Conservation (phyloP, 2,888 invertebrate species). For the Trissoscelio sp. region DNA sequence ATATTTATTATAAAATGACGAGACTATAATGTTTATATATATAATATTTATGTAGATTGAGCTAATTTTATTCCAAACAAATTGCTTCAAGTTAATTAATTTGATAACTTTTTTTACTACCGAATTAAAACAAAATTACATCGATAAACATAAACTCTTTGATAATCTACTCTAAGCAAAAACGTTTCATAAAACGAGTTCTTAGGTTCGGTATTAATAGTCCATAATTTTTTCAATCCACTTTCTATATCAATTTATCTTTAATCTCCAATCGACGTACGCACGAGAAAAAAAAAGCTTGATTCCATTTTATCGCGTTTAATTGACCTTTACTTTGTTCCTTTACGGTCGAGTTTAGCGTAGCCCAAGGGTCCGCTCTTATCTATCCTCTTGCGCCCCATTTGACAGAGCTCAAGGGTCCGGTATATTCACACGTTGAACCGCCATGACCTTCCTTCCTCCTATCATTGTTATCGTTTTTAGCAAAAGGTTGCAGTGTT, state of each 20-base stretch:
- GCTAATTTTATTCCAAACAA: no score
- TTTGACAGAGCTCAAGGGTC: conserved; percentile 73
- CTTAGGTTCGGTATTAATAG: neutral
- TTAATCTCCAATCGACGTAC: neutral
- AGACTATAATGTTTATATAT: no score
- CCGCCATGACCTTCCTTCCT: conserved; percentile 20
- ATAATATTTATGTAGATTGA: no score
- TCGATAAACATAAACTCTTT: no score
- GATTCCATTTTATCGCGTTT: conserved; percentile 73
- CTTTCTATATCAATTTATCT: neutral
- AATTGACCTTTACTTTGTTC: conserved; percentile 74
- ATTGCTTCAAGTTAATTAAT: no score
- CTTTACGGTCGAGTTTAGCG: conserved; percentile 64
- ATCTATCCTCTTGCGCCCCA: conserved; percentile 75
- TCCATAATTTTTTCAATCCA: no score
- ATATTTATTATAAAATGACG: no score
- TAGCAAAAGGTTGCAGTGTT: no score
- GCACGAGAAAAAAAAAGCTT: conserved; percentile 3
- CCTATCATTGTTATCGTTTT: conserved; percentile 4
- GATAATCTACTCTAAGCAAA: neutral
- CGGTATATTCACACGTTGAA: conserved; percentile 43
- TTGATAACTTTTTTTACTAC: no score
- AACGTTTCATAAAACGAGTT: neutral
- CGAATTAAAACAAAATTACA: no score
- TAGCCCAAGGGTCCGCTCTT: conserved; percentile 73